Conservation (phyloP, 2,797 vertebrate species). For the Uromys caudimaculatus region DNA sequence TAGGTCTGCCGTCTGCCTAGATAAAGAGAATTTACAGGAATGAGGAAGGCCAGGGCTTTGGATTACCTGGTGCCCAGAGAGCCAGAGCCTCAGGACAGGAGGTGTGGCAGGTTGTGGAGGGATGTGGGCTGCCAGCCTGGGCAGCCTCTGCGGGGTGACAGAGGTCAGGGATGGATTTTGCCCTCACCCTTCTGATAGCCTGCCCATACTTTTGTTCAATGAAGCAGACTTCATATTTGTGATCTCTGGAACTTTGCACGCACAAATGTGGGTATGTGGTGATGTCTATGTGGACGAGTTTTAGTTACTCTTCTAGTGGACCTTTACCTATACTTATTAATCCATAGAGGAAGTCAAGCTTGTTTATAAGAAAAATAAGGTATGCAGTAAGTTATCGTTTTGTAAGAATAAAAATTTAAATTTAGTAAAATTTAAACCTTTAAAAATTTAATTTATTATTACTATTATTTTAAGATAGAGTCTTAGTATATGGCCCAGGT, state of each 20-base stretch:
- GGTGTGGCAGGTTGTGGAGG: background rate
- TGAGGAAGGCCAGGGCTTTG: background rate
- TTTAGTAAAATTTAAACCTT: background rate
- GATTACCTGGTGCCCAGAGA: background rate
- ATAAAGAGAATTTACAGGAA: constrained; percentile 21
- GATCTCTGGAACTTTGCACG: background rate
- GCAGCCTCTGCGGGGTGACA: background rate
- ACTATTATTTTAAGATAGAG: background rate
- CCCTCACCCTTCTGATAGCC: background rate
- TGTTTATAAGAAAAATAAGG: background rate
- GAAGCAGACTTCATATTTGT: constrained; percentile 3
- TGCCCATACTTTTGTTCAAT: background rate
- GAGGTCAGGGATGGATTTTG: background rate
- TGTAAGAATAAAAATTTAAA: background rate
- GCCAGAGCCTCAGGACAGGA: background rate
- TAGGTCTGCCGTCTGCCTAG: background rate
- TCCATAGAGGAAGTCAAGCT: background rate
- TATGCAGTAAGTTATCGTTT: background rate
- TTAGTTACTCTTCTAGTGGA: background rate
- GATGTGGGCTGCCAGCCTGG: background rate
- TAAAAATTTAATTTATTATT: background rate
- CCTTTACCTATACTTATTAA: background rate
- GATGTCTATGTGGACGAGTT: background rate
- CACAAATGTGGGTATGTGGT: background rate
- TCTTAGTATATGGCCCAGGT: background rate